Conservation (phyloP, 1,140 invertebrate genomes). For the Spodoptera frugiperda region DNA sequence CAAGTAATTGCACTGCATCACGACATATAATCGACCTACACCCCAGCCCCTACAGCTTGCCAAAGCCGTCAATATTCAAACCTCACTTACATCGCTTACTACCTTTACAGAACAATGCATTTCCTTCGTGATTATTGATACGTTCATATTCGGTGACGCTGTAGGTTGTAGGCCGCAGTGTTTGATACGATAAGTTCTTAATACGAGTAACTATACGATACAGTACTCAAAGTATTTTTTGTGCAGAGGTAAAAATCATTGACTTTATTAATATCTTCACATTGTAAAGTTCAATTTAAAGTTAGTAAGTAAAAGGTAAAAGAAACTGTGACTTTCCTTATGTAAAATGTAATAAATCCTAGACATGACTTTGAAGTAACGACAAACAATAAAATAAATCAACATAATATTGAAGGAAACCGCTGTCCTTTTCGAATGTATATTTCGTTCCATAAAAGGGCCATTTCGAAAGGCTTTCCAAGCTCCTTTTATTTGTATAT, state of each 20-base stretch:
- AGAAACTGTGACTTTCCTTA: constrained; percentile 2
- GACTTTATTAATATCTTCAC: too few relatives aligned
- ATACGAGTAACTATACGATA: too few relatives aligned
- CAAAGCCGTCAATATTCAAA: constrained; percentile 44
- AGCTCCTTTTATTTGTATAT: constrained; percentile 6
- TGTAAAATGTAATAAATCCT: constrained; percentile 2
- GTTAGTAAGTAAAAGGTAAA: too few relatives aligned
- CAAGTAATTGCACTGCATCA: constrained; percentile 78
- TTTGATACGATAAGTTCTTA: too few relatives aligned
- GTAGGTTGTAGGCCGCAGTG: too few relatives aligned
- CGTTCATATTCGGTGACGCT: too few relatives aligned
- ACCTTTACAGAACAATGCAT: background rate
- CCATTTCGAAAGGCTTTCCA: constrained; percentile 7
- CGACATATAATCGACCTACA: constrained; percentile 62
- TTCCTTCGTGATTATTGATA: too few relatives aligned
- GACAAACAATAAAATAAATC: constrained; percentile 27
- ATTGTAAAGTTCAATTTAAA: too few relatives aligned
- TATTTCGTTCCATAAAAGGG: constrained; percentile 25
- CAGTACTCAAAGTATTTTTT: too few relatives aligned
- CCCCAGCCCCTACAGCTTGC: constrained; percentile 49
- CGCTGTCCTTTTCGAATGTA: background rate
- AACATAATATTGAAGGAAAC: constrained; percentile 25
- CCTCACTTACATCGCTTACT: background rate
- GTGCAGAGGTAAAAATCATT: too few relatives aligned
- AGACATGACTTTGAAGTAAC: background rate